A percentile compares a stretch with the other conserved stretches of the same genome.
phyloP scores from a whole-genome alignment of 2,888 invertebrate species.

The Xanthorhoe designata region DNA sequence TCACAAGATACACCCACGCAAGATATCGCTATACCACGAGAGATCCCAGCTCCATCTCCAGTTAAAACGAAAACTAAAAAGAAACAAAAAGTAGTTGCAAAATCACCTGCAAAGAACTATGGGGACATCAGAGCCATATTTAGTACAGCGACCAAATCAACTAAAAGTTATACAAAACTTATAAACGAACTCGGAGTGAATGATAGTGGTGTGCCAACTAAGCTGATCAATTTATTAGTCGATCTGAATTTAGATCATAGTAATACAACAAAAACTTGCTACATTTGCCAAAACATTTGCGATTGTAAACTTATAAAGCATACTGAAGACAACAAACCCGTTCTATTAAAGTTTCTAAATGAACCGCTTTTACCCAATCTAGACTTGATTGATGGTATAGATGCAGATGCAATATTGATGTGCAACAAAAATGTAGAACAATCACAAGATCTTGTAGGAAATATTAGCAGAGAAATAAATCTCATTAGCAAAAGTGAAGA shows the following conservation, averaged over 20 bases:
- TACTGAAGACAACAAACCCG: slow-evolving; percentile 47
- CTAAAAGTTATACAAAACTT: slow-evolving; percentile 76
- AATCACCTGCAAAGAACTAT: slow-evolving; percentile 72
- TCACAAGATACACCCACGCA: slow-evolving; percentile 52
- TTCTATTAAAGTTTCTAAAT: slow-evolving; percentile 50
- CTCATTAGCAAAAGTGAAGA: slow-evolving; percentile 24
- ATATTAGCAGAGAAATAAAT: slow-evolving; percentile 22
- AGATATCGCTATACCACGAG: slow-evolving; percentile 35
- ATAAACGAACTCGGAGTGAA: slow-evolving; percentile 71
- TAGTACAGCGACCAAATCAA: slow-evolving; percentile 75
- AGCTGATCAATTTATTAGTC: slow-evolving; percentile 72
- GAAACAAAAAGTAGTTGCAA: slow-evolving; percentile 57
- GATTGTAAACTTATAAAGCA: slow-evolving; percentile 66
- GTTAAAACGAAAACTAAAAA: slow-evolving; percentile 58
- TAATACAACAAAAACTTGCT: slow-evolving; percentile 62
- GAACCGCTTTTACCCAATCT: slow-evolving; percentile 65
- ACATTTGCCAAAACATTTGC: slow-evolving; percentile 74
- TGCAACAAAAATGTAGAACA: slow-evolving; percentile 49
- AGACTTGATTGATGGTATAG: slow-evolving; percentile 67
- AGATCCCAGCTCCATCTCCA: slow-evolving; percentile 41
- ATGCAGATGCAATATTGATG: slow-evolving; percentile 55
- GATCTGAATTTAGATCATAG: slow-evolving; percentile 75
- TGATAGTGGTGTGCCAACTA: slow-evolving; percentile 66
- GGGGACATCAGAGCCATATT: slow-evolving; percentile 86
- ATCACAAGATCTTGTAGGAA: slow-evolving; percentile 35